Evolutionary conservation across 2,797 vertebrate species (phyloP), one percentile per base, ranked within the genome.

Genomic region (Danio albolineatus): DNA sequence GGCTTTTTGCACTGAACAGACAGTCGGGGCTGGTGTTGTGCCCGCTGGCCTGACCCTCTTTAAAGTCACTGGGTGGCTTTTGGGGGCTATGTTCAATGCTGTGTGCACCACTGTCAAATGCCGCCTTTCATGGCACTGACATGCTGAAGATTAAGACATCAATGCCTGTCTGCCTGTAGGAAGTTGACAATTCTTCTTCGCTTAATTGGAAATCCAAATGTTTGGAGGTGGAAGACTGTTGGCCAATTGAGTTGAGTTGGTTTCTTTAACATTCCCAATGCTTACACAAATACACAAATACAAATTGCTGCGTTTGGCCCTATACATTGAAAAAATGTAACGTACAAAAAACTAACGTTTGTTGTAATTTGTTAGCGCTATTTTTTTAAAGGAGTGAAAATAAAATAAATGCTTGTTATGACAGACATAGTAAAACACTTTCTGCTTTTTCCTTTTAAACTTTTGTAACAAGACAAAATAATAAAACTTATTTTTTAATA

Each of bases 131-230:
- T 85, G 85, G 91, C 78, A 81, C 94, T 97, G 96, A 97, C 96
- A 96, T 92, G 90, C 91, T 77, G 94, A 95, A 96, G 97, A 99
- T 98, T 97, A 96, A 99, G 97, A 97, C 95, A 92, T 98, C 95
- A 95, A 94, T 93, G 87, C 92, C 69, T 91, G 92, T 93, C 90
- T 92, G 91, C 93, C 95, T 93, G 94, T 92, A 92, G 94, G 94
- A 96, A 96, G 96, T 96, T 96, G 96, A 94, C 93, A 92, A 95
- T 96, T 96, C 95, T 95, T 96, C 94, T 95, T 90, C 87, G 92
- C 92, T 95, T 98, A 98, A 98, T 96, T 97, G 94, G 94, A 96
- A 97, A 96, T 95, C 93, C 92, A 96, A 98, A 97, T 94, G 94
- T 96, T 96, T 89, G 94, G 92, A 91, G 85, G 90, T 90, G 88